Conservation (phyloP, 2,888 invertebrate species). For the Scelioninae gen. 2 region DNA sequence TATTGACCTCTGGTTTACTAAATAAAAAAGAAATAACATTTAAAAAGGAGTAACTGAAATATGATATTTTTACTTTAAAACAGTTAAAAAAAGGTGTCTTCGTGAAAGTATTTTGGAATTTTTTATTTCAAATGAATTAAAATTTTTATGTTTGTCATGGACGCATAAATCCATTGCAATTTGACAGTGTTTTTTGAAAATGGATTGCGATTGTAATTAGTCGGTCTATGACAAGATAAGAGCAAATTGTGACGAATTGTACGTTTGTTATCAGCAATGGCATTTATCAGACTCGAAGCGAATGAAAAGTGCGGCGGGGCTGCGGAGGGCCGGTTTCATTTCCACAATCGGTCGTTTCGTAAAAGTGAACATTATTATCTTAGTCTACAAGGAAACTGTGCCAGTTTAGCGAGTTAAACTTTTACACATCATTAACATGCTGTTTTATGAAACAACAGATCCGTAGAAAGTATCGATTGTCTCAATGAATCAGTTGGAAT, state of each 20-base stretch:
- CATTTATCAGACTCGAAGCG: conserved; percentile 26
- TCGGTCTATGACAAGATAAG: not conserved
- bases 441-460: conserved; percentile 51
- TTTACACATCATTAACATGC: conserved; percentile 56
- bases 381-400: conserved; percentile 41
- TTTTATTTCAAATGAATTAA: no score
- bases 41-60: no score
- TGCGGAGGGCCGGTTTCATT: conserved; percentile 10
- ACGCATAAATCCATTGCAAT: no score
- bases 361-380: conserved; percentile 50
- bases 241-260: conserved; percentile 34
- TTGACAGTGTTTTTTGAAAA: not conserved
- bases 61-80: no score
- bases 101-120: no score
- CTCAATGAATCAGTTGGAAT: conserved; percentile 54
- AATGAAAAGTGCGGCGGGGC: not conserved
- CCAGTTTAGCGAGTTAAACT: conserved; percentile 56
- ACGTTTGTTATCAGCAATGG: conserved; percentile 31
- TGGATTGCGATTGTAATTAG: not conserved
- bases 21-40: no score
- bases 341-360: conserved; percentile 40
- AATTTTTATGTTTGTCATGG: no score
- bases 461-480: conserved; percentile 59
- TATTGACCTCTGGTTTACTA: no score
- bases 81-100: no score